Conservation (phyloP, 2,888 invertebrate species). For the Ischnura elegans region DNA sequence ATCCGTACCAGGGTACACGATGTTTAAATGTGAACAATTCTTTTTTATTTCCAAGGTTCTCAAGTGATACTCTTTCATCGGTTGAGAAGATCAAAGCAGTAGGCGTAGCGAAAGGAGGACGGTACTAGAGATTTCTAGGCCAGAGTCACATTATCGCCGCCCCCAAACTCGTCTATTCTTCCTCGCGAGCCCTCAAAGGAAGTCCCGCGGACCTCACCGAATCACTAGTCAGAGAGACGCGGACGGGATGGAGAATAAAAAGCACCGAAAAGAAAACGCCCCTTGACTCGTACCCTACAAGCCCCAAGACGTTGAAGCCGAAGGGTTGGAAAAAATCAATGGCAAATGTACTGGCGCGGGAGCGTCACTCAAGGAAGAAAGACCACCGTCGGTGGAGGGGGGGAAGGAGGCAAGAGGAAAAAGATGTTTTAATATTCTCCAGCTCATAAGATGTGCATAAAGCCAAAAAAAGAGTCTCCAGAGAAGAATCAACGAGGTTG, state of each 20-base stretch:
- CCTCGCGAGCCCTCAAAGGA: background rate
- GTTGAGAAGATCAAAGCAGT: background rate
- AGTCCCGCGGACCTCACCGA: background rate
- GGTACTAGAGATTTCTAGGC: background rate
- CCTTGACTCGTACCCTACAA: background rate
- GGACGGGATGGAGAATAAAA: background rate
- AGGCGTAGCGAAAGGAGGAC: background rate
- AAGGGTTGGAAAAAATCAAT: background rate
- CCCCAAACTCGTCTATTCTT: background rate
- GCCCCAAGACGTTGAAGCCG: background rate
- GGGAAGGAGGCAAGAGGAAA: background rate
- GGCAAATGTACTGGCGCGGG: background rate
- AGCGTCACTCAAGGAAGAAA: too few relatives aligned
- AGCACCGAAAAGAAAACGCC: background rate
- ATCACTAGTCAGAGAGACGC: background rate
- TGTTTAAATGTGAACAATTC: background rate
- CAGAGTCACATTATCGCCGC: background rate
- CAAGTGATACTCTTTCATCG: background rate
- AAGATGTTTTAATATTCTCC: background rate
- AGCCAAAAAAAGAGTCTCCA: too few relatives aligned
- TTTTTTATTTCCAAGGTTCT: background rate
- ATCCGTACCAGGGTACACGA: background rate
- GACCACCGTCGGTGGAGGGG: too few relatives aligned
- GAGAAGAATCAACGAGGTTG: too few relatives aligned
- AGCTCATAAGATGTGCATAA: too few relatives aligned